Conservation (phyloP, 2,113 vertebrate genomes). For the human region GRCh38 chrY:15344501-15345000, state of each 20-base stretch:
- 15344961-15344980: conserved; percentile 61
- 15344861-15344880: conserved; percentile 15
- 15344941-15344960: neutral
- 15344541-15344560: conserved; percentile 41
- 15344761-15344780: conserved; percentile 79
- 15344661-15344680: conserved; percentile 69
- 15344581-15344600: conserved; percentile 54
- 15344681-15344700: conserved; percentile 75
- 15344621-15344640: conserved; percentile 57
- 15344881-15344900: conserved; percentile 51
- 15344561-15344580: conserved; percentile 72
- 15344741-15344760: conserved; percentile 82
- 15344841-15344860: conserved; percentile 49
- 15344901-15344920: conserved; percentile 19
- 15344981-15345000: conserved; percentile 64
- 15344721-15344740: conserved; percentile 81
- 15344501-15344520: neutral
- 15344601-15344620: conserved; percentile 64
- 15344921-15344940: conserved; percentile 52
- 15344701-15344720: conserved; percentile 83
- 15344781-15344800: conserved; percentile 58
- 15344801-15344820: conserved; percentile 66
- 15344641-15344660: conserved; percentile 41
- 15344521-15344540: conserved; percentile 48
- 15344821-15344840: conserved; percentile 28